These are phyloP conservation scores for Buceros bicornis DNA, from an alignment of 2,797 vertebrate genomes.

Conservation along the genomic window DNA sequence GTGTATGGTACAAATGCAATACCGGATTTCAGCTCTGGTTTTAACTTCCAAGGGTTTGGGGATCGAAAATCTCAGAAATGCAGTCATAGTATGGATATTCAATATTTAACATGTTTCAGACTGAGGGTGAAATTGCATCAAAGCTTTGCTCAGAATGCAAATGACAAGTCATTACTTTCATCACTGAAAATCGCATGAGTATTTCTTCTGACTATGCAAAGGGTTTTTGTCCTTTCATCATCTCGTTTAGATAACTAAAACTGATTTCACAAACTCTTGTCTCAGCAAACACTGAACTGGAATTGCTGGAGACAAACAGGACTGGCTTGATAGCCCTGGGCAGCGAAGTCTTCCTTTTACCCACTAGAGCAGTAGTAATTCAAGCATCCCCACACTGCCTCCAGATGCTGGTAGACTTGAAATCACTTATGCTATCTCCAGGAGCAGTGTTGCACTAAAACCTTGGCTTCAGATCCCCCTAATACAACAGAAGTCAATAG, in stretches of 20 bases:
- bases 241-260: neutral
- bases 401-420: neutral
- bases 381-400: neutral
- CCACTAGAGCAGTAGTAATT: neutral
- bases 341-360: neutral
- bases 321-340: neutral
- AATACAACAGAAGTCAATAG: neutral
- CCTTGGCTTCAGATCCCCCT: neutral
- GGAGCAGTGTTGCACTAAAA: neutral
- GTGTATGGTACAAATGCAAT: neutral
- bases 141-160: conserved; percentile 9
- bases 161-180: neutral
- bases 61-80: neutral
- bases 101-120: neutral
- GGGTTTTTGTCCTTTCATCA: neutral
- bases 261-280: neutral
- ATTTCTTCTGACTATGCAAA: neutral
- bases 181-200: neutral
- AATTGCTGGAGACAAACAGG: neutral
- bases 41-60: neutral
- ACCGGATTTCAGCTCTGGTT: neutral
- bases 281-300: neutral
- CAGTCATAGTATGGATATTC: neutral
- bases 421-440: neutral
- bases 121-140: neutral